Base-by-base conservation (phyloP, 2,888 invertebrate species). In the Pammene aurita region DNA sequence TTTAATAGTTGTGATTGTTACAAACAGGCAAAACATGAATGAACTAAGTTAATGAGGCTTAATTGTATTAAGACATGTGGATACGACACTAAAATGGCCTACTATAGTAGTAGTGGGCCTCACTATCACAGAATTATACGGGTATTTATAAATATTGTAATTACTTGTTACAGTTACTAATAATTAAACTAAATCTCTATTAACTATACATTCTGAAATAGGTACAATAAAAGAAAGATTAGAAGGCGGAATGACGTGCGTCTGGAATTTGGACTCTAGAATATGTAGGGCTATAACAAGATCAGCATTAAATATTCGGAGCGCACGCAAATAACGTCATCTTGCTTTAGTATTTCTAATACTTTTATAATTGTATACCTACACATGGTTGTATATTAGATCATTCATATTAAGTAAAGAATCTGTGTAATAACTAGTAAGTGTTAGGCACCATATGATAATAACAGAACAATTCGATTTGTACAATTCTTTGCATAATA, bases 221-320 rank as follows among this genome's bases (percentile, higher is more conserved):
- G 35, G 42, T 42, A 34, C 42, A 50, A 48, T 46, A 62, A 42
- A 56, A 18, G 4, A 56, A 55, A 46, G 35, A 16, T 18, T 46
- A 16, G 34, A 35, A 44, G 61, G n/a, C 16, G 50, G 62, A 18
- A 62, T 42, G 55, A 50, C 42, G 48, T 57, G 10, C 10, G 50
- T 42, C 42, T 56, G 67, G 62, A 62, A 56, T 56, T 67, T 67
- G 56, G 56, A 67, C 67, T 67, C 16, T 0, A 34, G 61, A 56
- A 50, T 62, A 57, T 66, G 56, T 44, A n/a, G 56, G 26, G 56
- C 56, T 48, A 48, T 50, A 62, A 62, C 48, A 62, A 67, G 56
- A 62, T 61, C 61, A 61, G 61, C 61, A 67, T 61, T 61, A 26
- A 46, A 61, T 56, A 67, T 67, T 62, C 55, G 14, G 34, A 38